These are phyloP conservation scores for Xestia xanthographa DNA, from an alignment of 2,888 invertebrate species.

Conservation along the genomic window DNA sequence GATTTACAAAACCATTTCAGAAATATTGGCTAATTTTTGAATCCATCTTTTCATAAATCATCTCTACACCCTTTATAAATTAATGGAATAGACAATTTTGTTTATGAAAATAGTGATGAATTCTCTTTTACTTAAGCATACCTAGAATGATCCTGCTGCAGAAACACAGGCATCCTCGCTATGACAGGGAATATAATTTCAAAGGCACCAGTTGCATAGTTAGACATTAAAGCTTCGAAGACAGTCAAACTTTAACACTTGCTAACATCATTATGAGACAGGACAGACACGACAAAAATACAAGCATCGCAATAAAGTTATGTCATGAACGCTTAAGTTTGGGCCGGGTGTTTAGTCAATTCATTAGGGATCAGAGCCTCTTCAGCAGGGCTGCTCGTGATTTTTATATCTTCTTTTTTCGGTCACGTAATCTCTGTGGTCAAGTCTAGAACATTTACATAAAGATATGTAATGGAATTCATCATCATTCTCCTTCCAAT, in stretches of 20 bases:
- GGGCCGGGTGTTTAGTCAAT: slow-evolving; percentile 73
- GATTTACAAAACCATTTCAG: slow-evolving; percentile 35
- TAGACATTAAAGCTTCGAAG: not conserved
- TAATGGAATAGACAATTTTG: not conserved
- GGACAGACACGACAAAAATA: slow-evolving; percentile 39
- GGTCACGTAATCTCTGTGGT: slow-evolving; percentile 20
- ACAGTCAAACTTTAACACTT: not conserved
- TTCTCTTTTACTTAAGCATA: not conserved
- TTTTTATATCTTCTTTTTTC: slow-evolving; percentile 38
- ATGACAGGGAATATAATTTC: too few species aligned
- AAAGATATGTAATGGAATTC: slow-evolving; percentile 14
- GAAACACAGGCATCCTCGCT: not conserved
- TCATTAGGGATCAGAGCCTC: slow-evolving; percentile 74
- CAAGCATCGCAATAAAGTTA: slow-evolving; percentile 48
- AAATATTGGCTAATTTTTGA: slow-evolving; percentile 11
- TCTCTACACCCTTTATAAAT: not conserved
- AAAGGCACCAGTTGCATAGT: not conserved
- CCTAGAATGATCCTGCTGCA: not conserved
- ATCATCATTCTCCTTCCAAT: not conserved
- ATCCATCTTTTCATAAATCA: not conserved
- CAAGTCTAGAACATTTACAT: slow-evolving; percentile 41
- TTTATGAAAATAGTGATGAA: not conserved
- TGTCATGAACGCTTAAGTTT: slow-evolving; percentile 56
- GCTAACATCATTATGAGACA: not conserved
- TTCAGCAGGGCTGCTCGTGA: slow-evolving; percentile 41